These are phyloP conservation scores for Recurvirostra avosetta DNA, from an alignment of 2,113 vertebrate genomes.

Conservation along the genomic window DNA sequence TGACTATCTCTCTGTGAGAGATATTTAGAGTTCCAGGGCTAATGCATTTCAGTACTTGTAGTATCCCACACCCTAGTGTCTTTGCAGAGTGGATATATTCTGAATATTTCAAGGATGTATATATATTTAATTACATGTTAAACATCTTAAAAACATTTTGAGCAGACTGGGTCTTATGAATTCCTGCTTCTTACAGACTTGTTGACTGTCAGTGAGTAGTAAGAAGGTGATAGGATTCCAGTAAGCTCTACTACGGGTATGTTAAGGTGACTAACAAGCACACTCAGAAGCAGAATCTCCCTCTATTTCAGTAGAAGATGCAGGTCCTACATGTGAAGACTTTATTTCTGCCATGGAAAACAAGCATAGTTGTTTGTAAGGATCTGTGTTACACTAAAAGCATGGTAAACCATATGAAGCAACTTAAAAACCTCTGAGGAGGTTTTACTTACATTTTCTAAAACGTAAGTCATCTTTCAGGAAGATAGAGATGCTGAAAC, in stretches of 20 bases:
- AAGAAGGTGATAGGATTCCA: neutral
- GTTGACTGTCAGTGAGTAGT: neutral
- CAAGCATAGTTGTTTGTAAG: neutral
- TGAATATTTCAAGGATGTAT: neutral
- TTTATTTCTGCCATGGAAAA: neutral
- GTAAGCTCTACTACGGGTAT: rapidly evolving
- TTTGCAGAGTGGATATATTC: neutral
- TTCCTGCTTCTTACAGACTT: neutral
- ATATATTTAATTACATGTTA: neutral
- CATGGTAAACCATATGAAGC: neutral
- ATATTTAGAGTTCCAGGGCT: neutral
- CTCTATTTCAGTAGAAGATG: rapidly evolving
- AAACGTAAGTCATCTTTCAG: neutral
- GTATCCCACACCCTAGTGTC: neutral
- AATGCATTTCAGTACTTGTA: neutral
- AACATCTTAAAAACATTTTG: neutral
- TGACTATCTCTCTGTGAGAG: neutral
- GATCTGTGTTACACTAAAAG: neutral
- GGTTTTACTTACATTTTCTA: neutral
- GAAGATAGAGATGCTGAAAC: neutral
- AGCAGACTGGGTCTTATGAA: neutral
- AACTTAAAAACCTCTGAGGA: neutral
- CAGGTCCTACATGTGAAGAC: neutral
- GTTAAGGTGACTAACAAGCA: neutral
- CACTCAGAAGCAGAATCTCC: neutral